phyloP scores from a whole-genome alignment of 2,888 invertebrate genomes.

The Mechanitis mazaeus region DNA sequence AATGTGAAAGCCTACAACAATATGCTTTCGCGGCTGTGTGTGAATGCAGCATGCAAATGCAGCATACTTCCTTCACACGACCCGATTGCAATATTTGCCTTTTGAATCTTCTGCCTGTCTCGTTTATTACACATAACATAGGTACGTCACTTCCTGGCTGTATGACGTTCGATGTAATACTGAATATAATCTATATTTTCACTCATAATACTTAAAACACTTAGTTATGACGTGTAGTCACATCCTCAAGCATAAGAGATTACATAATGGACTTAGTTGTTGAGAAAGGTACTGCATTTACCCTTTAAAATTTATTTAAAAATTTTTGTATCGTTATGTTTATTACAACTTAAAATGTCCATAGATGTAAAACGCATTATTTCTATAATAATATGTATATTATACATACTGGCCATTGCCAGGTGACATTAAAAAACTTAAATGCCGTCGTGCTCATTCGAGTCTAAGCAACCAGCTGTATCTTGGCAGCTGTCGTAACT shows the following conservation, averaged over 20 bases:
- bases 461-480: constrained; percentile 55
- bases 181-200: not conserved
- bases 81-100: constrained; percentile 28
- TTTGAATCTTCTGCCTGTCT: constrained; percentile 16
- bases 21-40: constrained; percentile 51
- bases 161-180: not conserved
- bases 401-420: no score
- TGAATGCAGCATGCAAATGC: constrained; percentile 45
- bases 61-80: constrained; percentile 34
- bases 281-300: not conserved
- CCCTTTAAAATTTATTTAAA: not conserved
- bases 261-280: not conserved
- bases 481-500: constrained; percentile 59
- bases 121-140: not conserved
- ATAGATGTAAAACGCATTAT: not conserved
- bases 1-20: constrained; percentile 59
- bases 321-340: not conserved
- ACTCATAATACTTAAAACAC: constrained; percentile 5
- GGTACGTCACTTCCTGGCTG: not conserved
- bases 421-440: constrained; percentile 43
- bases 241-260: constrained; percentile 1
- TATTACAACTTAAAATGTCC: not conserved
- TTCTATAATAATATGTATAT: not conserved
- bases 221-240: not conserved
- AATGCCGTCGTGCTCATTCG: constrained; percentile 32